Evolutionary conservation across 2,113 vertebrate genomes (phyloP).

Genomic region (Anolis carolinensis): DNA sequence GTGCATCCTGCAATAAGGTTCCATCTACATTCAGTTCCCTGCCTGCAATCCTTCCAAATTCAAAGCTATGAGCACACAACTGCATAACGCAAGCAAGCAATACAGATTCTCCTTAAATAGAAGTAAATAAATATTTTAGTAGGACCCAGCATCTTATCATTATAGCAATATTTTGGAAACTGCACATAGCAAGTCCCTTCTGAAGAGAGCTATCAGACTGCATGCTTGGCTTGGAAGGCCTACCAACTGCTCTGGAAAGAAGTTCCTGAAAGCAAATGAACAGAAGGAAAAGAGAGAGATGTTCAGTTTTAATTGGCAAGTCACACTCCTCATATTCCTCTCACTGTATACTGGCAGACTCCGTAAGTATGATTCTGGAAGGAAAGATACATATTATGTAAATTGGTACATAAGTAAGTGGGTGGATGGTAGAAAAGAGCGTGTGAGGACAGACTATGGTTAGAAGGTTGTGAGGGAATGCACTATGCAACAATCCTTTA

Average conservation of each 20-base stretch:
- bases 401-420: not conserved
- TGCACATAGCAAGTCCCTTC: not conserved
- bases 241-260: too few species aligned
- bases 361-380: not conserved
- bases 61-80: not conserved
- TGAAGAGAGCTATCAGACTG: not conserved
- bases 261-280: not conserved
- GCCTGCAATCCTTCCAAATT: not conserved
- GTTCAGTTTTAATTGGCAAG: not conserved
- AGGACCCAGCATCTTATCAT: not conserved
- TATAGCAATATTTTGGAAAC: not conserved
- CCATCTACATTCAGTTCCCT: not conserved
- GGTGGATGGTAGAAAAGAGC: not conserved
- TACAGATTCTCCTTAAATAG: not conserved
- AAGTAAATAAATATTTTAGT: not conserved
- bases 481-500: not conserved
- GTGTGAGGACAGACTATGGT: not conserved
- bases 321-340: not conserved
- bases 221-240: not conserved
- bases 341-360: not conserved
- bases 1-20: not conserved
- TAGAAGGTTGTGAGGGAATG: not conserved
- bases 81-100: not conserved
- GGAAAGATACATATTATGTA: not conserved
- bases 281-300: not conserved